Conservation (phyloP, 2,888 invertebrate genomes). For the Diachrysia chrysitis region DNA sequence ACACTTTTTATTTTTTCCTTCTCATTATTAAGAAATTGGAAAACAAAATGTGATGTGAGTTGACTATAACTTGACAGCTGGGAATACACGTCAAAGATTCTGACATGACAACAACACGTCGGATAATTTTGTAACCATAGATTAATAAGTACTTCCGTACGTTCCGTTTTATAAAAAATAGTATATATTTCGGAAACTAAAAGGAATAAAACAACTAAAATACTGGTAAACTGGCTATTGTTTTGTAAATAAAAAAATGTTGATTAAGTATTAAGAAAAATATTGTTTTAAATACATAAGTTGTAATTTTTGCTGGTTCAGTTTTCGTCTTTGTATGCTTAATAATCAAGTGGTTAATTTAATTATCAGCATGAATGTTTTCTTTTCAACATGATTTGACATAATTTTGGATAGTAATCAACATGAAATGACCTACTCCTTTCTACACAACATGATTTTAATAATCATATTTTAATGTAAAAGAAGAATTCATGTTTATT, state of each 20-base stretch:
- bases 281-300: too few relatives aligned
- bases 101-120: conserved; percentile 82
- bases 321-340: too few relatives aligned
- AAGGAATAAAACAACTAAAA: not conserved
- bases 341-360: too few relatives aligned
- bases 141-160: not conserved
- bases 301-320: too few relatives aligned
- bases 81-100: conserved; percentile 79
- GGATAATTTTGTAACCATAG: conserved; percentile 37
- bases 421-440: not conserved
- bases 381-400: not conserved
- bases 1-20: conserved; percentile 74
- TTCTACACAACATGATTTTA: too few relatives aligned
- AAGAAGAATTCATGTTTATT: too few relatives aligned
- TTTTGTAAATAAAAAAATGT: not conserved
- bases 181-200: not conserved
- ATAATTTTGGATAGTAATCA: not conserved
- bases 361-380: not conserved
- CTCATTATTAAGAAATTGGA: conserved; percentile 76
- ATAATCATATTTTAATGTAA: too few relatives aligned
- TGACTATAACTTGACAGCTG: conserved; percentile 73
- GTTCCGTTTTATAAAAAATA: not conserved
- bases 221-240: not conserved
- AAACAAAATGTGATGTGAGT: conserved; percentile 64
- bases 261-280: too few relatives aligned